These are phyloP conservation scores for Polietes domitor DNA, from an alignment of 2,888 invertebrate genomes.

Conservation along the genomic window DNA sequence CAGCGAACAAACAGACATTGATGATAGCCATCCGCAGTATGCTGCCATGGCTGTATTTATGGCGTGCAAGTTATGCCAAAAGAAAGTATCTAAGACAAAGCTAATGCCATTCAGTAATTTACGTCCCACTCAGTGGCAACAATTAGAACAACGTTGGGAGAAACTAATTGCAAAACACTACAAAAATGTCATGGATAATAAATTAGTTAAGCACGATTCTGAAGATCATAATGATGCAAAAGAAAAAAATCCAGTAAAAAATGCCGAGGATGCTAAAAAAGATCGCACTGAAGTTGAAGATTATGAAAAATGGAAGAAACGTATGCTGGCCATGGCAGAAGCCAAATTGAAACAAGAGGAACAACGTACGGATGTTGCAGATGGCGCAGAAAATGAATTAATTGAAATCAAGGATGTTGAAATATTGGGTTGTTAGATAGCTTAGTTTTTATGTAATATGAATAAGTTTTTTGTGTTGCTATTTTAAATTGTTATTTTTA, in stretches of 20 bases:
- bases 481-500: too few relatives aligned
- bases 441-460: too few relatives aligned
- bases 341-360: slow-evolving; percentile 78
- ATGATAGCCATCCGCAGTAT: slow-evolving; percentile 85
- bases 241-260: slow-evolving; percentile 34
- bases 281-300: slow-evolving; percentile 80
- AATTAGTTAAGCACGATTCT: slow-evolving; percentile 47
- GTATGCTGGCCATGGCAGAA: slow-evolving; percentile 81
- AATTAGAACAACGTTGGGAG: slow-evolving; percentile 84
- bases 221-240: neutral
- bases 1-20: slow-evolving; percentile 80
- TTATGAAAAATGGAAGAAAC: slow-evolving; percentile 84
- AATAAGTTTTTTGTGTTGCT: too few relatives aligned
- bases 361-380: neutral
- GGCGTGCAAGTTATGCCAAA: slow-evolving; percentile 84
- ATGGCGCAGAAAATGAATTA: slow-evolving; percentile 28
- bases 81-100: slow-evolving; percentile 83
- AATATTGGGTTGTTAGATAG: slow-evolving; percentile 53
- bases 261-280: slow-evolving; percentile 12
- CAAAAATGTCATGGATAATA: slow-evolving; percentile 67
- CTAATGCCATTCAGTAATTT: slow-evolving; percentile 83
- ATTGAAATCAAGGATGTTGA: slow-evolving; percentile 57
- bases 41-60: slow-evolving; percentile 85
- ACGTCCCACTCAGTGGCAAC: slow-evolving; percentile 84
- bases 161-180: slow-evolving; percentile 78